Conservation (phyloP, 2,888 invertebrate genomes). For the Melanotus villosus region DNA sequence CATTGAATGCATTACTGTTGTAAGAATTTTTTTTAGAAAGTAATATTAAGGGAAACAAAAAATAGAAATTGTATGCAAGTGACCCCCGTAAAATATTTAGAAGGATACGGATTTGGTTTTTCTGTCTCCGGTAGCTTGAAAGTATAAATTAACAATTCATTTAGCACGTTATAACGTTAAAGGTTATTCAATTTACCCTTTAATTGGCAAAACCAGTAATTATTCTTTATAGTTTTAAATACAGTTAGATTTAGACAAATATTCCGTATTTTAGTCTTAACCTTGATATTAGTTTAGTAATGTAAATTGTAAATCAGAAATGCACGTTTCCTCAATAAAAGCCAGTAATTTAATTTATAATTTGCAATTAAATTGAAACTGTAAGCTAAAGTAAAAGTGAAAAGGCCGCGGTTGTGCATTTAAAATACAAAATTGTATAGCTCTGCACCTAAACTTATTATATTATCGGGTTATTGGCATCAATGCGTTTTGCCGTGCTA, state of each 20-base stretch:
- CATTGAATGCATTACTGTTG: too few relatives aligned
- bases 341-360: conserved; percentile 13
- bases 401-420: conserved; percentile 4
- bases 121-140: too few relatives aligned
- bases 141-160: too few relatives aligned
- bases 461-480: conserved; percentile 40
- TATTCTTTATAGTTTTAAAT: not conserved
- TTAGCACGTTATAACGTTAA: too few relatives aligned
- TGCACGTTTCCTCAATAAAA: conserved; percentile 19
- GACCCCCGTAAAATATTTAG: too few relatives aligned
- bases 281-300: conserved; percentile 20
- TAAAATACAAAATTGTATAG: conserved; percentile 5
- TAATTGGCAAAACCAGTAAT: not conserved
- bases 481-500: conserved; percentile 36
- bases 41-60: too few relatives aligned
- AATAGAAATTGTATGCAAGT: too few relatives aligned
- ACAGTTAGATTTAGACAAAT: not conserved
- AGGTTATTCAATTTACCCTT: not conserved
- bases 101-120: too few relatives aligned
- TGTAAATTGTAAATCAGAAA: conserved; percentile 18
- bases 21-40: too few relatives aligned
- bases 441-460: conserved; percentile 17
- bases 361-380: conserved; percentile 19
- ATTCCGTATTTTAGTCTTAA: not conserved
- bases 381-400: conserved; percentile 10